Evolutionary conservation across 2,888 invertebrate species (phyloP).

Genomic region (Patella depressa): DNA sequence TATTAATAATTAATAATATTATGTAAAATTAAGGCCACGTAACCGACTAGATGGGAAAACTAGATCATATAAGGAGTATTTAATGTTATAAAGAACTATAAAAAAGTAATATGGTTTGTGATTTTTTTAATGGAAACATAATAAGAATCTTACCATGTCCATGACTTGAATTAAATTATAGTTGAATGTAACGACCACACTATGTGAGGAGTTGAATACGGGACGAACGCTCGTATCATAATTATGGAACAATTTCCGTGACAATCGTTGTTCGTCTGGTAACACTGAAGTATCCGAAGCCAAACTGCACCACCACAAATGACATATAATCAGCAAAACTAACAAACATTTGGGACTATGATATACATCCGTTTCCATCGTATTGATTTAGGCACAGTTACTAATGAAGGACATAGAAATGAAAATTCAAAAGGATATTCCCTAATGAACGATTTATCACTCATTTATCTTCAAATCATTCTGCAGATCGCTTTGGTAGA

Average conservation of each 20-base stretch:
- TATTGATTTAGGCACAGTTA: background rate
- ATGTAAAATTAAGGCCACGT: too few species aligned
- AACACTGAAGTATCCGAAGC: slow-evolving; percentile 25
- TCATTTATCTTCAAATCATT: too few species aligned
- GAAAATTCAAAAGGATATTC: too few species aligned
- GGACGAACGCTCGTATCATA: slow-evolving; percentile 75
- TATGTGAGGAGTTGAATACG: slow-evolving; percentile 72
- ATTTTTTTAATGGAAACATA: background rate
- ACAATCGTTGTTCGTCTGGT: slow-evolving; percentile 72
- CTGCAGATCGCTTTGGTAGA: too few species aligned
- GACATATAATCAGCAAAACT: background rate
- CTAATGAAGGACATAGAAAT: too few species aligned
- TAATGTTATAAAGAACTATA: too few species aligned
- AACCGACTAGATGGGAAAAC: too few species aligned
- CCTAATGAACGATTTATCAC: too few species aligned
- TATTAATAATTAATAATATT: too few species aligned
- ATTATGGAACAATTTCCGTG: slow-evolving; percentile 70
- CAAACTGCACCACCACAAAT: background rate
- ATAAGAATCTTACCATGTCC: slow-evolving; percentile 72
- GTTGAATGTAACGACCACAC: slow-evolving; percentile 73
- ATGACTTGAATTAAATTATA: slow-evolving; percentile 75
- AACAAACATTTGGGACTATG: background rate
- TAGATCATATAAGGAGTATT: too few species aligned
- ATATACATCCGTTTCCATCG: slow-evolving; percentile 3
- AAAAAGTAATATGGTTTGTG: too few species aligned